Base-by-base conservation (phyloP, 2,888 invertebrate species). In the Pristionchus mayeri region DNA sequence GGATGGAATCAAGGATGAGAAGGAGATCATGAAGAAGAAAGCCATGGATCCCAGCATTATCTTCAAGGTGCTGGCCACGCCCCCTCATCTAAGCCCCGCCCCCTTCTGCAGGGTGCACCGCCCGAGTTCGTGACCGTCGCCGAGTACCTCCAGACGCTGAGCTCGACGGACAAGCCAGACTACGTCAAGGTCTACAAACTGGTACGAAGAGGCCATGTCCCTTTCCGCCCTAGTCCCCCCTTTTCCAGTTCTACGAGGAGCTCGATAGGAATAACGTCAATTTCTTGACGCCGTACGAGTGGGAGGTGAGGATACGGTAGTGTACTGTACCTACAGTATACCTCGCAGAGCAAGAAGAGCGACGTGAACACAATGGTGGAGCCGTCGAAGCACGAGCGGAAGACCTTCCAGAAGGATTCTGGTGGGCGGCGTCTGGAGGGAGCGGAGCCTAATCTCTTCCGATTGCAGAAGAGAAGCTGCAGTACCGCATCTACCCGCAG, bases 11-110 rank as follows among this genome's bases (percentile, higher is more conserved):
- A 80, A 82, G 76, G 75, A 85, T 24, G 86, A 86, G 52, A 82
- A 81, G 52, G 79, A 85, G 78, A 82, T 86, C 18, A 84, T 86
- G 81, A 85, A 85, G 79, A 81, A 85, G 60, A 75, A 71, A 21
- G 75, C 83, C 63, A 81, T 76, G 44, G 84, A 84, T 44, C 78
- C 78, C 48, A 37, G 21, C n/a, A 67, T 85, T 54, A 60, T 85
- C 30, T 50, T 78, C 48, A 78, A 78, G 76, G 50, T 78, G 18
- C 50, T 27, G 40, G 3, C 27, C 34, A 21, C 44, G 1, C 30
- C 76, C 13, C 48, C 48, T 18, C 18, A 44, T 24, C 40, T n/a
- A 27, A 76, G 13, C 13, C 50, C 76, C 24, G 9, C 24, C 67
- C 44, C 37, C 40, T 34, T 75, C 40, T 75, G 1, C 34, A 85